These are phyloP conservation scores for Aphrocallistes beatrix DNA, from an alignment of 37 sponge, comb jelly and placozoan genomes.

Conservation along the genomic window DNA sequence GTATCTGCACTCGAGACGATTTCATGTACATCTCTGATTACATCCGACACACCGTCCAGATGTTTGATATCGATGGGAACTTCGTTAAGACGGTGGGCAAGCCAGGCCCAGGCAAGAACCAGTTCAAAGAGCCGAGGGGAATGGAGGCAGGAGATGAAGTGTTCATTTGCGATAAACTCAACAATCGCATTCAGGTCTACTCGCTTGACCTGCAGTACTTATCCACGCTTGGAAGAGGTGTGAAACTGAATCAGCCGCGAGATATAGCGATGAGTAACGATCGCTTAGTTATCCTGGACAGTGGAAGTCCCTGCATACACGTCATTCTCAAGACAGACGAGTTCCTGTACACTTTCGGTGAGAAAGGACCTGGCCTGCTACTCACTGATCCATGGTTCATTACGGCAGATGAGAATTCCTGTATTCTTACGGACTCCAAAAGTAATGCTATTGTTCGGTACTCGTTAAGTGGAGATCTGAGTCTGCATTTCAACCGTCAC, in stretches of 20 bases:
- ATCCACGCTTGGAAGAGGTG: background rate
- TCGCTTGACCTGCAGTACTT: background rate
- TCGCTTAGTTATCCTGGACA: background rate
- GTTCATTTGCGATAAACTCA: slow-evolving; percentile 8
- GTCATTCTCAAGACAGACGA: background rate
- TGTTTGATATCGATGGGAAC: background rate
- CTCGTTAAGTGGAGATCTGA: background rate
- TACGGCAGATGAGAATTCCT: background rate
- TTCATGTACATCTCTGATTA: background rate
- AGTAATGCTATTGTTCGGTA: background rate
- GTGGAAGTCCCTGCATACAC: background rate
- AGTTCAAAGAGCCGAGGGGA: background rate
- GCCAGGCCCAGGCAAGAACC: background rate
- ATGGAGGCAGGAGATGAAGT: background rate
- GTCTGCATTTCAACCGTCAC: background rate
- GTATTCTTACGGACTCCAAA: background rate
- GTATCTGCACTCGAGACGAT: background rate
- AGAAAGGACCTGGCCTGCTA: background rate
- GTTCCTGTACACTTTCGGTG: background rate
- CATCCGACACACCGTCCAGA: slow-evolving; percentile 4
- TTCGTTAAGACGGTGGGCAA: background rate
- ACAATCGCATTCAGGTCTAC: slow-evolving; percentile 12
- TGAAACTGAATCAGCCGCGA: background rate
- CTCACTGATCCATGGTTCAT: slow-evolving; percentile 9
- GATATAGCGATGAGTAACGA: background rate